Percentiles rank a stretch among this genome's conserved stretches.
Conservation (phyloP, 2,888 invertebrate species). For the Cerastoderma edule region DNA sequence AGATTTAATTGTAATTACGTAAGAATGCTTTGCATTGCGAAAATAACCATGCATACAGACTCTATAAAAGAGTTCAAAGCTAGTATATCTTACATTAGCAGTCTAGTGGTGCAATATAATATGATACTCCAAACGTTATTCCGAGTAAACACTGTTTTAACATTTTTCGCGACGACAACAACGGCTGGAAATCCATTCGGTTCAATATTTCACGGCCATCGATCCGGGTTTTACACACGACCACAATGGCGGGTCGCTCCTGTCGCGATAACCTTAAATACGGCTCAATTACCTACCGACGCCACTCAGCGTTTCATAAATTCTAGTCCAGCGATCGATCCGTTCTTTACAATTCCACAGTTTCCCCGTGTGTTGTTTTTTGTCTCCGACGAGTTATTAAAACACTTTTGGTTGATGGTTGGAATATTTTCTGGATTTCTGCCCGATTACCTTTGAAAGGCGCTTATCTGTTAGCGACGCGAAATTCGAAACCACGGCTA, state of each 20-base stretch:
- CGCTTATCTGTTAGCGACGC: slow-evolving; percentile 24
- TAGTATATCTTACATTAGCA: neutral
- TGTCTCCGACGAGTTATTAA: slow-evolving; percentile 32
- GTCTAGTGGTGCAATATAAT: neutral
- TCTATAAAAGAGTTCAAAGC: too few species aligned
- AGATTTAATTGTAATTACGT: too few species aligned
- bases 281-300: slow-evolving; percentile 53
- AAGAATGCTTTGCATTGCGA: too few species aligned
- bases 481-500: slow-evolving; percentile 13
- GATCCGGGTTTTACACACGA: slow-evolving; percentile 57
- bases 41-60: too few species aligned
- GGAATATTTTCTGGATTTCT: slow-evolving; percentile 49
- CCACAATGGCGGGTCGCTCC: slow-evolving; percentile 59
- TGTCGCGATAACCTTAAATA: slow-evolving; percentile 59
- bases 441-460: slow-evolving; percentile 42
- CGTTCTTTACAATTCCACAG: neutral
- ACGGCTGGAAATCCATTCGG: slow-evolving; percentile 33
- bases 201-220: slow-evolving; percentile 60
- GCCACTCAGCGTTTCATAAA: slow-evolving; percentile 45
- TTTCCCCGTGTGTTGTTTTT: slow-evolving; percentile 48
- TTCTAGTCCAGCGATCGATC: slow-evolving; percentile 21
- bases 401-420: slow-evolving; percentile 29
- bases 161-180: neutral
- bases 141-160: neutral
- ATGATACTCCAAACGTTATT: neutral